These are phyloP conservation scores for Crematogaster levior DNA, from an alignment of 2,888 invertebrate genomes.

Conservation along the genomic window DNA sequence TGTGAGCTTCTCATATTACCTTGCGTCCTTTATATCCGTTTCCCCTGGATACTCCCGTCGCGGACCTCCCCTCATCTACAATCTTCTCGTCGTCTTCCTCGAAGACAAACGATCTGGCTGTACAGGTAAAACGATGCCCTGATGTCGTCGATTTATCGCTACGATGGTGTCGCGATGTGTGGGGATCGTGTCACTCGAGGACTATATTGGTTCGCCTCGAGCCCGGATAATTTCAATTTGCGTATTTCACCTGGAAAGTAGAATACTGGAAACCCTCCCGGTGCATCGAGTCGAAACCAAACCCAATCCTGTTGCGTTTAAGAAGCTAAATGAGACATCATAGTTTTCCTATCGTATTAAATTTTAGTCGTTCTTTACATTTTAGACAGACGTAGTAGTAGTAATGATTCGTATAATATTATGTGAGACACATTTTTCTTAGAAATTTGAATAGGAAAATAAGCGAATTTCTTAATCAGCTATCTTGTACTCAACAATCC, in stretches of 20 bases:
- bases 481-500: neutral
- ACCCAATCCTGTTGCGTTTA: neutral
- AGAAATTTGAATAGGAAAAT: neutral
- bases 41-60: constrained; percentile 50
- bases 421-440: neutral
- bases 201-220: constrained; percentile 54
- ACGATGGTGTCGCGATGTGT: constrained; percentile 66
- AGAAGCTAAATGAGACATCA: neutral
- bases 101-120: constrained; percentile 79
- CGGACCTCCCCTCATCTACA: constrained; percentile 43
- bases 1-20: constrained; percentile 79
- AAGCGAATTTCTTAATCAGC: neutral
- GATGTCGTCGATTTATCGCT: constrained; percentile 79
- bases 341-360: neutral
- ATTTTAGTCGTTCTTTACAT: neutral
- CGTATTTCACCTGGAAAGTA: constrained; percentile 65
- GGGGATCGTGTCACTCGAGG: constrained; percentile 74
- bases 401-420: neutral
- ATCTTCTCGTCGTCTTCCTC: constrained; percentile 59
- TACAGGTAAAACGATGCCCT: constrained; percentile 77
- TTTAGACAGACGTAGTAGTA: neutral
- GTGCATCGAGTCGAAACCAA: neutral
- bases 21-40: constrained; percentile 66
- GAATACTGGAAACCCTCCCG: no score
- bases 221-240: constrained; percentile 61